Evolutionary conservation across 2,888 invertebrate species (phyloP).

Genomic region (Corythucha ciliata): DNA sequence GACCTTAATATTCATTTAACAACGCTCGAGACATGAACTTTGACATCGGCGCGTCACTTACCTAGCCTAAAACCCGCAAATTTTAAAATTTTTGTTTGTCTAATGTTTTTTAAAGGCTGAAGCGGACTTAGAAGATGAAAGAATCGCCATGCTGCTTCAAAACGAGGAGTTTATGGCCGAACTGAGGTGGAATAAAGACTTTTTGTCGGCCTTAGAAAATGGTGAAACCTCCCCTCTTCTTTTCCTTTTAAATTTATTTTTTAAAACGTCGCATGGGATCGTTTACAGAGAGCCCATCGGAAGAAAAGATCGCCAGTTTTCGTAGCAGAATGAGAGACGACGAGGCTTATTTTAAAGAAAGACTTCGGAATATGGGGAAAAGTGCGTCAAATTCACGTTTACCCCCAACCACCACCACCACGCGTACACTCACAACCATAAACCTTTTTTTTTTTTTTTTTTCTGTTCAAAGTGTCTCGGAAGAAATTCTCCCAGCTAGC

Average conservation of each 20-base stretch:
- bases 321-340: conserved; percentile 42
- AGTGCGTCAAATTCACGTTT: conserved; percentile 43
- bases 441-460: no score
- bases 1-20: no score
- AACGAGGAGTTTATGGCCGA: conserved; percentile 87
- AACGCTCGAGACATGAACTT: no score
- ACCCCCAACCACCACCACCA: neutral
- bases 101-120: conserved; percentile 30
- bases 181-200: conserved; percentile 74
- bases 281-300: conserved; percentile 34
- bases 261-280: neutral
- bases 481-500: conserved; percentile 73
- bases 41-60: no score
- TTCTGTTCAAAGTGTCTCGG: conserved; percentile 67
- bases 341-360: conserved; percentile 64
- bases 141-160: conserved; percentile 75
- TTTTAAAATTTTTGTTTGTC: neutral
- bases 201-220: conserved; percentile 71
- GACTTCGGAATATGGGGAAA: conserved; percentile 74
- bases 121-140: conserved; percentile 63
- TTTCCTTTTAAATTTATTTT: no score
- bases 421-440: no score
- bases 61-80: neutral
- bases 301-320: conserved; percentile 31
- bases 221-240: conserved; percentile 47